A percentile compares a stretch with the other conserved stretches of the same genome.
phyloP scores from a whole-genome alignment of 2,888 invertebrate genomes.

The Choristoneura rosaceana region DNA sequence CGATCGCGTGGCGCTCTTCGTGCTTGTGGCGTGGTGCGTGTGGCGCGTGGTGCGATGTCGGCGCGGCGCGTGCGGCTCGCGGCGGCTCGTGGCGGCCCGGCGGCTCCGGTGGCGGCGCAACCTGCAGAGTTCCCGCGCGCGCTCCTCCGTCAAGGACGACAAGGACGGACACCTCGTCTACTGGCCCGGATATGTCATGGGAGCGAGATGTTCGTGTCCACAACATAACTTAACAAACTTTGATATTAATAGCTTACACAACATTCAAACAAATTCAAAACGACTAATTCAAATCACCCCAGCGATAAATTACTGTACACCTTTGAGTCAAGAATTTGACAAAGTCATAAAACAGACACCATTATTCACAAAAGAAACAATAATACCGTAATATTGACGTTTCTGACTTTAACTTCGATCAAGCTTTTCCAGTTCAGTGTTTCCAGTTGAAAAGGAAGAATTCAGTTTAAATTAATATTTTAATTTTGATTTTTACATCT shows the following conservation, averaged over 20 bases:
- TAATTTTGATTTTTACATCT: constrained; percentile 54
- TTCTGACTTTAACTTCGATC: constrained; percentile 49
- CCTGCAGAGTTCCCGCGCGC: constrained; percentile 92
- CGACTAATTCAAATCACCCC: constrained; percentile 24
- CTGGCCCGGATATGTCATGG: constrained; percentile 99
- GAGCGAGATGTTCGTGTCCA: constrained; percentile 99
- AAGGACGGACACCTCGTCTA: constrained; percentile 99
- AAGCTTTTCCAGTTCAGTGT: constrained; percentile 57
- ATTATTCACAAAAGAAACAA: constrained; percentile 18
- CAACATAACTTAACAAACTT: constrained; percentile 76
- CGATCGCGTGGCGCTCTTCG: constrained; percentile 83
- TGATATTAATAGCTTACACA: constrained; percentile 44
- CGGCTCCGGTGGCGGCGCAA: constrained; percentile 50
- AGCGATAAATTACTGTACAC: constrained; percentile 32
- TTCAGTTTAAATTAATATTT: constrained; percentile 50
- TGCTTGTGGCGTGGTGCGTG: constrained; percentile 57
- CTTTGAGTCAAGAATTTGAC: constrained; percentile 8
- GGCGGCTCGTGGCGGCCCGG: constrained; percentile 48
- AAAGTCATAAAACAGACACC: constrained; percentile 13
- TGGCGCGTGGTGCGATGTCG: constrained; percentile 56
- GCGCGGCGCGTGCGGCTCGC: constrained; percentile 52
- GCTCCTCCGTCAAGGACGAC: constrained; percentile 98
- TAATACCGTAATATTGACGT: constrained; percentile 18
- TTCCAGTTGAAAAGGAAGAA: constrained; percentile 61
- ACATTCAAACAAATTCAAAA: constrained; percentile 47